Base-by-base conservation (phyloP, 2,888 invertebrate genomes). In the Bursaphelenchus okinawaensis region DNA sequence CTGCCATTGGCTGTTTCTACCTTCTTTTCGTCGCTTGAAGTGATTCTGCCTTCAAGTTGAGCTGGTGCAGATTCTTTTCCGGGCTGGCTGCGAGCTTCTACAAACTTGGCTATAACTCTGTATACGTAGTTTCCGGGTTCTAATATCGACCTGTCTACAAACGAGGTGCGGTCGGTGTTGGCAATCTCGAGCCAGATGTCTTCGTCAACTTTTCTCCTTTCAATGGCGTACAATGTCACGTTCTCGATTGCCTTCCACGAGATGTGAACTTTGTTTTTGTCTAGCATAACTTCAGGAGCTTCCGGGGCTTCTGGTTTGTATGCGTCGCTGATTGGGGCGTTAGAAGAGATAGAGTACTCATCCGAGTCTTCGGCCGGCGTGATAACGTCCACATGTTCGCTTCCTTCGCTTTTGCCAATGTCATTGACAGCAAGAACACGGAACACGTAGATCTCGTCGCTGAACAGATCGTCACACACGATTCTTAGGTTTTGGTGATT, bases 131-230 rank as follows among this genome's bases (percentile, higher is more conserved):
- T 64, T 27, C 73, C 77, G 22, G 74, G 63, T 62, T 76, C 72
- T 22, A 70, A 68, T 23, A 80, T 64, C 8, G 78, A 75, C n/a
- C 75, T 63, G 66, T 80, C 80, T 20, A 71, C 71, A 68, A 76
- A 80, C 26, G 60, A 63, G 31, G 57, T 67, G 19, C 72, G 58
- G 60, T 77, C 78, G 8, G 73, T 75, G 29, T 70, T 76, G 9
- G 77, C 78, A 16, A 80, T 68, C 65, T 80, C 76, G 50, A 80
- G 68, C 80, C 80, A 80, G 51, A 73, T 71, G 0, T 72, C 62
- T 24, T 67, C 66, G 52, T 28, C 68, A 28, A 56, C 66, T 40
- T 58, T 66, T 27, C 63, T 55, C 4, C 74, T 55, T 60, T 73
- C 68, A 12, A 75, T 31, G 22, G 68, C 69, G 64, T 74, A 78